Evolutionary conservation across 1,140 invertebrate species (phyloP).

Genomic region (Zaprionus gabonicus): DNA sequence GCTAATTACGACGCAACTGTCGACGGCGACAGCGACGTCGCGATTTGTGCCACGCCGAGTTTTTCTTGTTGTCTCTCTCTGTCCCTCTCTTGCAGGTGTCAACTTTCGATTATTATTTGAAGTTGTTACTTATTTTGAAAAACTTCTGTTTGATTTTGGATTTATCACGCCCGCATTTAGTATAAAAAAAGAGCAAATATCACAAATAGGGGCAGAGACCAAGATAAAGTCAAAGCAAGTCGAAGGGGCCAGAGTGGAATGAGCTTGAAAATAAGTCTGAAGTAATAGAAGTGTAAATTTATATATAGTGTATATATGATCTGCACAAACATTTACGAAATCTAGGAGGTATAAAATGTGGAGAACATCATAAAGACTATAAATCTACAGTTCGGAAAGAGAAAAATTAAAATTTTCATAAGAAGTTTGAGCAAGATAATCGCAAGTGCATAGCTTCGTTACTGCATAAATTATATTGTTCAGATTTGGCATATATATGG

Average conservation of each 20-base stretch:
- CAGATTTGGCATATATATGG: not conserved
- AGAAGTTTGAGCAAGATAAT: not conserved
- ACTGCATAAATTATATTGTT: not conserved
- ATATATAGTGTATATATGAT: too few species aligned
- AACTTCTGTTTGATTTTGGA: constrained; percentile 4
- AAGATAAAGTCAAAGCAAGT: not conserved
- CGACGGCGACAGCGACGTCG: constrained; percentile 28
- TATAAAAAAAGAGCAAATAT: not conserved
- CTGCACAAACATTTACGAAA: too few species aligned
- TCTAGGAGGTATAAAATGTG: too few species aligned
- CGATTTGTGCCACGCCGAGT: constrained; percentile 4
- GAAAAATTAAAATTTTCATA: too few species aligned
- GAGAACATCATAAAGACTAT: too few species aligned
- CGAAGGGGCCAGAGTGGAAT: too few species aligned
- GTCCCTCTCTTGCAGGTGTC: not conserved
- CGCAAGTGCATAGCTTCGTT: not conserved
- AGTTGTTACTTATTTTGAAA: not conserved
- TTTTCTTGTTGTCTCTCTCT: not conserved
- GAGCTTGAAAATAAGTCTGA: not conserved
- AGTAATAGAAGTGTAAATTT: not conserved
- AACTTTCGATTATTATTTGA: constrained; percentile 5
- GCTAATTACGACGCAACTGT: constrained; percentile 39
- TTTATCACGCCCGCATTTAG: constrained; percentile 1
- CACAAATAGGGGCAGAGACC: not conserved
- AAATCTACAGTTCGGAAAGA: too few species aligned